phyloP scores from a whole-genome alignment of 2,888 invertebrate species.

The Heliothis peltigera region DNA sequence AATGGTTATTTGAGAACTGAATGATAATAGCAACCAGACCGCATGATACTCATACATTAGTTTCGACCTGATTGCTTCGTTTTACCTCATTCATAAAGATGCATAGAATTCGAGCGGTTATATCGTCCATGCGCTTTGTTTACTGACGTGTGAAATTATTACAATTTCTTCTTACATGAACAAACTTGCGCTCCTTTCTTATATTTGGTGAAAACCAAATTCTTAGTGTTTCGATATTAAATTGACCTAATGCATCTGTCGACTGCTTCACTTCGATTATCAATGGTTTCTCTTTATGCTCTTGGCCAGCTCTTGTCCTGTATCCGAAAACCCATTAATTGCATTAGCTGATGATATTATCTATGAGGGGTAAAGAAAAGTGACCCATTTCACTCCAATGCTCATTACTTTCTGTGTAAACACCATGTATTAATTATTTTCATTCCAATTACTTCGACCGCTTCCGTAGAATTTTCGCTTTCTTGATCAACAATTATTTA shows the following conservation, averaged over 20 bases:
- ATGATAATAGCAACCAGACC: constrained; percentile 58
- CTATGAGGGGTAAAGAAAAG: constrained; percentile 12
- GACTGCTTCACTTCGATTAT: constrained; percentile 7
- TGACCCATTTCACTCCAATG: not conserved
- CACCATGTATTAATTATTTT: constrained; percentile 31
- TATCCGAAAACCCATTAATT: constrained; percentile 5
- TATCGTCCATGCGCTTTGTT: constrained; percentile 54
- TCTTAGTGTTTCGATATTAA: not conserved
- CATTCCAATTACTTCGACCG: constrained; percentile 51
- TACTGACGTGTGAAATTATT: constrained; percentile 45
- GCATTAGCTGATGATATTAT: not conserved
- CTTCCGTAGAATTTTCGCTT: constrained; percentile 65
- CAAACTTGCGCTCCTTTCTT: constrained; percentile 27
- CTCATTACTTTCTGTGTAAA: constrained; percentile 24
- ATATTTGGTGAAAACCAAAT: constrained; percentile 5
- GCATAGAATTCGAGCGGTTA: constrained; percentile 53
- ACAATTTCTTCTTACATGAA: constrained; percentile 37
- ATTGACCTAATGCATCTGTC: not conserved
- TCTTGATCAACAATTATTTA: constrained; percentile 67
- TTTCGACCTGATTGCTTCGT: constrained; percentile 69
- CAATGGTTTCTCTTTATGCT: not conserved
- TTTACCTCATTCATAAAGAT: constrained; percentile 65
- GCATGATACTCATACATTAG: constrained; percentile 62
- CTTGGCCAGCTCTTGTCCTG: not conserved
- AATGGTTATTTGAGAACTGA: constrained; percentile 60